Base-by-base conservation (phyloP, 2,888 invertebrate genomes). In the Temnothorax ravouxi region DNA sequence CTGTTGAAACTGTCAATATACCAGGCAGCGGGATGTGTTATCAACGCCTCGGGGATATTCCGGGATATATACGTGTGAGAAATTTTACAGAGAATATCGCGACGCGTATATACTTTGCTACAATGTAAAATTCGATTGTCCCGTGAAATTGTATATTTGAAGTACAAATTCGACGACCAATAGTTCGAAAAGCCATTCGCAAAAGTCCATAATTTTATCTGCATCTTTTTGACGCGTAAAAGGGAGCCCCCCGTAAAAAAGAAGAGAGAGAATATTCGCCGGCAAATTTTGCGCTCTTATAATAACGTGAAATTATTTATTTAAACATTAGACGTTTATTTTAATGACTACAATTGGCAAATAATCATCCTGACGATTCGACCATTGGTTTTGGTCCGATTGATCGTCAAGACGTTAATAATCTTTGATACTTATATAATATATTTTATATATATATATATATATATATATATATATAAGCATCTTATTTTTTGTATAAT, bases 41-140 rank as follows among this genome's bases (percentile, higher is more conserved):
- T 54, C 29, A 38, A 8, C 50, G 38, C 66, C 47, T 54, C 52
- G 64, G 71, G 66, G 62, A 72, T 18, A 69, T 52, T 38, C 34
- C 64, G 61, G 80, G 72, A 82, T 61, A 82, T 61, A 82, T 61
- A 72, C 72, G 66, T 67, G 67, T 41, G 71, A 69, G 54, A 77
- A 44, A 69, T 77, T 69, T 67, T 69, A 44, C 77, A 54, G 77
- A 69, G 77, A 54, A 44, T 44, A 56, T 52, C 52, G 69, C 25
- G 67, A 41, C 41, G n/a, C 38, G 15, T 29, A 18, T 41, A 44
- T 50, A 54, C 77, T 61, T 54, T 69, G 77, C 67, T 44, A 44
- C 67, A 54, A 44, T 18, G 54, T 77, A 44, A 77, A 77, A 69
- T 54, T 77, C 15, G 8, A 54, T 77, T 56, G 54, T 21, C 29